Conservation (phyloP, 1,140 invertebrate genomes). For the Drosophila prosaltans region DNA sequence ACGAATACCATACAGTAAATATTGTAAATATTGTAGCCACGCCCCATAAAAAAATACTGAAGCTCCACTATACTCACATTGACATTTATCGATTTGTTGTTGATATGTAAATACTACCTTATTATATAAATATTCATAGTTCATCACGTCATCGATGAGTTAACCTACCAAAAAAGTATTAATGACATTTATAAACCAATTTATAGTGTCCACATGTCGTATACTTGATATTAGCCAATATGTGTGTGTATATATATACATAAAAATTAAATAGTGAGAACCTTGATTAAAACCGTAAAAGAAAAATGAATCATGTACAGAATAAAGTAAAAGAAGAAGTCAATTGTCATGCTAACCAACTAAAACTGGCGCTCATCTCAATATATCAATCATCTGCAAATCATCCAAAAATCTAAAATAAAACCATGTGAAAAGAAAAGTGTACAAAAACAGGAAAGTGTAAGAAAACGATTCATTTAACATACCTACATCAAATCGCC, state of each 20-base stretch:
- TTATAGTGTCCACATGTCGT: conserved; percentile 61
- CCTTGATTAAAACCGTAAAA: conserved; percentile 25
- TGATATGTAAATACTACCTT: conserved; percentile 28
- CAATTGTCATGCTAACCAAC: conserved; percentile 47
- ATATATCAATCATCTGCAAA: conserved; percentile 28
- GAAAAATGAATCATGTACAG: conserved; percentile 22
- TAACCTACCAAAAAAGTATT: conserved; percentile 30
- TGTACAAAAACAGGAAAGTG: not conserved
- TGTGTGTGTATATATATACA: conserved; percentile 30
- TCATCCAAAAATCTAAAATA: not conserved
- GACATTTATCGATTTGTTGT: conserved; percentile 1
- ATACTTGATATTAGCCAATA: conserved; percentile 61
- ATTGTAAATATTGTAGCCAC: conserved; percentile 52
- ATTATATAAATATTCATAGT: conserved; percentile 26
- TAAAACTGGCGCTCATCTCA: conserved; percentile 45
- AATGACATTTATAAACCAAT: conserved; percentile 48
- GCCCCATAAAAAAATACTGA: not conserved
- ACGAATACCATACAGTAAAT: conserved; percentile 46
- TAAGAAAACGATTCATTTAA: conserved; percentile 37
- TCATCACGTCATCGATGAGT: conserved; percentile 38
- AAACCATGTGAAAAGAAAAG: not conserved
- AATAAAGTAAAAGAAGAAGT: not conserved
- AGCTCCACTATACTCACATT: not conserved
- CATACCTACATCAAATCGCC: conserved; percentile 19
- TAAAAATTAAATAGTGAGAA: conserved; percentile 38